Evolutionary conservation across 2,113 vertebrate species (phyloP).

Genomic region (Lophochroa leadbeateri): DNA sequence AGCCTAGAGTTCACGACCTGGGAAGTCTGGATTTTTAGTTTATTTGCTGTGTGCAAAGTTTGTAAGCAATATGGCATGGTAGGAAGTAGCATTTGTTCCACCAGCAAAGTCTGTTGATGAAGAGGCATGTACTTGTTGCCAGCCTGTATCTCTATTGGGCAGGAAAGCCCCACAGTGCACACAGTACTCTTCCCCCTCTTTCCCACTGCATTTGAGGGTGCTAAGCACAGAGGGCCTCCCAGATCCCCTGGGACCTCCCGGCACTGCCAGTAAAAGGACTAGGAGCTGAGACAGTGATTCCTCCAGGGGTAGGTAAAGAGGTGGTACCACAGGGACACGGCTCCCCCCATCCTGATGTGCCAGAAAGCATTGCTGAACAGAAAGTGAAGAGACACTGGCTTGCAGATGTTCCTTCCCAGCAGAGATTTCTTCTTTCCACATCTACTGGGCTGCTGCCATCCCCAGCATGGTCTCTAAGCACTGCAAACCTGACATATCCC

Average conservation of each 20-base stretch:
- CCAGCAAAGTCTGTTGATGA: rapidly evolving
- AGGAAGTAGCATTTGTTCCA: not conserved
- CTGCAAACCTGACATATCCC: not conserved
- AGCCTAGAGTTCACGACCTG: not conserved
- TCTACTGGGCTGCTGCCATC: not conserved
- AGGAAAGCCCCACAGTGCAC: not conserved
- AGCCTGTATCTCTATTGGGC: not conserved
- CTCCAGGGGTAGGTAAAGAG: not conserved
- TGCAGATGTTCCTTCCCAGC: not conserved
- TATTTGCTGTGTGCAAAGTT: not conserved
- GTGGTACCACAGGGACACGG: not conserved
- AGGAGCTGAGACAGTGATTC: not conserved
- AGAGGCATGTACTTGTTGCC: not conserved
- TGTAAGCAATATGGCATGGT: not conserved
- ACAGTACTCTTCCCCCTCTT: not conserved
- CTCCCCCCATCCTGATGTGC: not conserved
- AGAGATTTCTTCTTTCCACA: not conserved
- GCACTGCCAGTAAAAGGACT: not conserved
- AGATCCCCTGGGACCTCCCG: not conserved
- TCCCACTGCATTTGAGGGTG: not conserved
- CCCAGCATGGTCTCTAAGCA: rapidly evolving
- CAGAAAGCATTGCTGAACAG: not conserved
- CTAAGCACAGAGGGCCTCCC: not conserved
- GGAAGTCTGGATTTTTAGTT: not conserved
- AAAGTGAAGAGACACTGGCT: not conserved